Conservation (phyloP, 2,113 vertebrate genomes). For the Amphilophus citrinellus region DNA sequence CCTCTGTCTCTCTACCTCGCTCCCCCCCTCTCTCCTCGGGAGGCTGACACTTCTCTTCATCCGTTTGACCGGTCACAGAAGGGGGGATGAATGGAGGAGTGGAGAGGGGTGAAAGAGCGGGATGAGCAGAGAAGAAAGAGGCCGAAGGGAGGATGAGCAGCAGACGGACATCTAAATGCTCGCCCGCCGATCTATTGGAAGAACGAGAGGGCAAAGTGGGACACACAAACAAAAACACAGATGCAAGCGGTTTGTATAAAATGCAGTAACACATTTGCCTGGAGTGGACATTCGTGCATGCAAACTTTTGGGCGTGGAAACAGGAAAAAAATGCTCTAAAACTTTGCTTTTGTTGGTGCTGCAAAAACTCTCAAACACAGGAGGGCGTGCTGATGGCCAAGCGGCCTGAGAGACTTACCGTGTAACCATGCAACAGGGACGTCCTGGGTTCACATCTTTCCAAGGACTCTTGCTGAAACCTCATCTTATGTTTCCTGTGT, state of each 20-base stretch:
- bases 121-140: slow-evolving; percentile 37
- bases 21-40: slow-evolving; percentile 56
- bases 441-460: neutral
- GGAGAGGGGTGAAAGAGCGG: slow-evolving; percentile 36
- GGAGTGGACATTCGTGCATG: neutral
- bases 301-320: slow-evolving; percentile 2
- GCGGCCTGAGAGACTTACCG: neutral
- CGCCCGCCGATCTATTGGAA: slow-evolving; percentile 65
- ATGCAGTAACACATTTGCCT: neutral
- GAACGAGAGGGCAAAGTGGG: neutral
- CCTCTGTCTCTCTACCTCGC: slow-evolving; percentile 13
- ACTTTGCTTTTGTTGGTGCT: neutral
- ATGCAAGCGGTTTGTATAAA: neutral
- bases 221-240: slow-evolving; percentile 33
- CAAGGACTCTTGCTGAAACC: neutral
- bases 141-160: slow-evolving; percentile 40
- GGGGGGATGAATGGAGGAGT: slow-evolving; percentile 70
- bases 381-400: neutral
- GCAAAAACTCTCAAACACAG: neutral
- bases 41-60: slow-evolving; percentile 78
- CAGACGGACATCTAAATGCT: slow-evolving; percentile 68
- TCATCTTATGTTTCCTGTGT: neutral
- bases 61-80: slow-evolving; percentile 68
- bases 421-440: slow-evolving; percentile 23
- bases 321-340: neutral